phyloP scores from a whole-genome alignment of 2,888 invertebrate species.

The Sinohyriopsis cumingii region DNA sequence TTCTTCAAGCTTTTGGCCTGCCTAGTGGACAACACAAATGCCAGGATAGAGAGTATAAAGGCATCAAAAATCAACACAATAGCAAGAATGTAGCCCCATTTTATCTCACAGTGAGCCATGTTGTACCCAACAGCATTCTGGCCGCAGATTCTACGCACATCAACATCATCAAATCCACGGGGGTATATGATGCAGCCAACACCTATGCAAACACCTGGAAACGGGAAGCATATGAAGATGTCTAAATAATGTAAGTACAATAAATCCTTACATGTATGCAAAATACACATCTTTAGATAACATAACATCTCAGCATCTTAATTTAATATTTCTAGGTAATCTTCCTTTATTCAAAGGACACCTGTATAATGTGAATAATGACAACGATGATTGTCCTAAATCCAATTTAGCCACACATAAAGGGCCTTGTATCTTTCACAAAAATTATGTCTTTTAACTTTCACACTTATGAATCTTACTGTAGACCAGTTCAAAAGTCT shows the following conservation, averaged over 20 bases:
- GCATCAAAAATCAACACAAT: constrained; percentile 90
- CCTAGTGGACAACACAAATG: constrained; percentile 92
- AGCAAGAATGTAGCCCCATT: constrained; percentile 88
- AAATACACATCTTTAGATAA: no score
- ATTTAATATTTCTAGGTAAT: no score
- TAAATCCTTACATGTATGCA: no score
- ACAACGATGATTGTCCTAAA: no score
- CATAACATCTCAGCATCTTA: no score
- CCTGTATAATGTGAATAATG: no score
- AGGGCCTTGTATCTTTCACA: no score
- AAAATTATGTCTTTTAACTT: no score
- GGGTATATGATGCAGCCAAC: constrained; percentile 92
- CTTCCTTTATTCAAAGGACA: no score
- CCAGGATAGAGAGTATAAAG: constrained; percentile 87
- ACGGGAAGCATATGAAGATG: constrained; percentile 3
- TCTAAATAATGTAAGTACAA: not conserved
- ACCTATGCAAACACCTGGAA: constrained; percentile 88
- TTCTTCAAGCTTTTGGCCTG: constrained; percentile 74
- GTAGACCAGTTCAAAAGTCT: no score
- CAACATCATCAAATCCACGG: constrained; percentile 89
- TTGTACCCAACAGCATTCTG: constrained; percentile 81
- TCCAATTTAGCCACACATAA: no score
- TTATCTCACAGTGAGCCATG: constrained; percentile 87
- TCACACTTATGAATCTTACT: no score
- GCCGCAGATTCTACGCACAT: constrained; percentile 89